Evolutionary conservation across 2,113 vertebrate species (phyloP).

Genomic region (Gymnogyps californianus): DNA sequence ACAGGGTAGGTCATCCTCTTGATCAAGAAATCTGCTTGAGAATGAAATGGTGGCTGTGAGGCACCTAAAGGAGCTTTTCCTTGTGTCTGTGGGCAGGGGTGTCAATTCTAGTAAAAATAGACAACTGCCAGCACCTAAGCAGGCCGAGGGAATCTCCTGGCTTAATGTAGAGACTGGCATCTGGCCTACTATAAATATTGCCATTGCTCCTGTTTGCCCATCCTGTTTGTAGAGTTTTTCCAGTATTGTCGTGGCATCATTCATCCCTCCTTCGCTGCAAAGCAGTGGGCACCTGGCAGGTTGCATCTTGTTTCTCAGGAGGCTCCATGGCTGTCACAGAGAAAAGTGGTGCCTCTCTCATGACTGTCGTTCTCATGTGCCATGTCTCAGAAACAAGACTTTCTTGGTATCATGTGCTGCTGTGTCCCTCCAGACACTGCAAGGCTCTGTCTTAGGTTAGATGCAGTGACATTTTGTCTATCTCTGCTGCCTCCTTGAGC

Average conservation of each 20-base stretch:
- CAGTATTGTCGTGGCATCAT: neutral
- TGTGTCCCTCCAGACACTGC: neutral
- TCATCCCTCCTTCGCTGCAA: neutral
- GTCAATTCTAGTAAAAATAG: neutral
- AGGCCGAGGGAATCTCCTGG: neutral
- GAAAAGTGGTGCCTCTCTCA: neutral
- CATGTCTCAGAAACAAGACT: neutral
- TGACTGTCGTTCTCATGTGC: neutral
- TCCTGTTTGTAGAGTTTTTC: neutral
- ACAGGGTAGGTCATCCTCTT: neutral
- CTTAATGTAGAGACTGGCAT: neutral
- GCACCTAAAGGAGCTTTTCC: neutral
- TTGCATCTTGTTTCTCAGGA: neutral
- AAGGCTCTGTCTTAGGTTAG: neutral
- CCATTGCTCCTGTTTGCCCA: neutral
- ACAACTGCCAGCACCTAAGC: neutral
- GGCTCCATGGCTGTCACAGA: neutral
- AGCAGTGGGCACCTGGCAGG: neutral
- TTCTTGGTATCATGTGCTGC: neutral
- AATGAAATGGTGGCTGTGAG: neutral
- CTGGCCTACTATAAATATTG: neutral
- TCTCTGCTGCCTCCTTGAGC: neutral
- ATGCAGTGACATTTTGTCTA: neutral
- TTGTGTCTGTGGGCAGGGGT: neutral
- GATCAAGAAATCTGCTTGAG: neutral